phyloP scores from a whole-genome alignment of 2,797 vertebrate genomes.

The Buceros bicornis region DNA sequence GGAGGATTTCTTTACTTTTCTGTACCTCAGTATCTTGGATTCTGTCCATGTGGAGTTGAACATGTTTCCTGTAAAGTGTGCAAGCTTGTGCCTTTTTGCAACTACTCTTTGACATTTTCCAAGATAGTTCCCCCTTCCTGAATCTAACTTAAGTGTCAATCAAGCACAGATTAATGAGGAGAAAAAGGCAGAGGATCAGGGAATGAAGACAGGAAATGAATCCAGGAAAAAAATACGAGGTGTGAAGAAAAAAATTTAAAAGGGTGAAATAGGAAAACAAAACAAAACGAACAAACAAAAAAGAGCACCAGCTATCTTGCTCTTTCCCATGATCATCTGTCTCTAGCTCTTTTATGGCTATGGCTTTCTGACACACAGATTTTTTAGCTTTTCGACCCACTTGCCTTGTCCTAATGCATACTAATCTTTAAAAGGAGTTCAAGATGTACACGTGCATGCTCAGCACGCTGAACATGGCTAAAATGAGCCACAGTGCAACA shows the following conservation, averaged over 20 bases:
- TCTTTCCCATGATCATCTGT: background rate
- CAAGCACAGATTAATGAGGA: background rate
- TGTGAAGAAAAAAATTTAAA: background rate
- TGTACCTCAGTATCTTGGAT: background rate
- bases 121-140: conserved; percentile 19
- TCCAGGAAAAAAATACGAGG: background rate
- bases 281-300: no score
- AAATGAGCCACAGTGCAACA: background rate
- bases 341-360: background rate
- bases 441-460: background rate
- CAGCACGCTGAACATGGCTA: background rate
- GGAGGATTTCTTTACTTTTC: background rate
- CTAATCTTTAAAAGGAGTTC: background rate
- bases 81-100: conserved; percentile 49
- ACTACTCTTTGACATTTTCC: conserved; percentile 58
- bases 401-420: background rate
- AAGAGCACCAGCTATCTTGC: background rate
- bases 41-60: background rate
- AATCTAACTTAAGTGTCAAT: conserved; percentile 36
- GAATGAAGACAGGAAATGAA: background rate
- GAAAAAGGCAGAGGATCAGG: background rate
- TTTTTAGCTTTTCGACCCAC: background rate
- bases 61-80: conserved; percentile 45
- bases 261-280: background rate
- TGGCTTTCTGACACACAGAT: background rate